Base-by-base conservation (phyloP, 2,797 vertebrate species). In the Graptemys geographica region DNA sequence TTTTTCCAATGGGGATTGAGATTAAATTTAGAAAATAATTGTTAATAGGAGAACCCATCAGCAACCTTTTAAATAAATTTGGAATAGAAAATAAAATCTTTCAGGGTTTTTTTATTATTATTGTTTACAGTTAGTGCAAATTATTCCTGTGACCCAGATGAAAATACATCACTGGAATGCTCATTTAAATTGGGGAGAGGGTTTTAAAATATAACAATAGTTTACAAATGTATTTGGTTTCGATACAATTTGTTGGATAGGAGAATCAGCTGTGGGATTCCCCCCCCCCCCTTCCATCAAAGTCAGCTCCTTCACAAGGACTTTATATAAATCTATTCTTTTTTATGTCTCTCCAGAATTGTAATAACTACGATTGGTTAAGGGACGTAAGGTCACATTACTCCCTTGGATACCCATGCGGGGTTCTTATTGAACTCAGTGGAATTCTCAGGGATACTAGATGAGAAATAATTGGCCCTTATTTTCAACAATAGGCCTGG, bases 11-110 rank as follows among this genome's bases (percentile, higher is more conserved):
- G 2, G 33, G 2, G 4, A 91, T 94, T 90, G 83, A 41, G 93
- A 92, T 56, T 49, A 52, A 87, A 94, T 72, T 72, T 72, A 41
- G 69, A 72, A 72, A 41, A 72, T 72, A 72, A 72, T n/a, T 41
- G 33, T n/a, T 72, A 72, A 72, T 72, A 41, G n/a, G 37, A 72
- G 11, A 72, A 41, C 78, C 1, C 93, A 83, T 93, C 88, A 90
- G 56, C 83, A 85, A 25, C 53, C 83, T 83, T 87, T 95, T 89
- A 37, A 65, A 84, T 13, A 27, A 83, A 21, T 27, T 84, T 94
- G 59, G 44, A 93, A 92, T 76, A 88, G 83, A 95, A 91, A 85
- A 93, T 80, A 94, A 88, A 92, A 83, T n/a, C 65, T 93, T 72
- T 47, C 56, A 89, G 90, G 90, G 18, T 18, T 8, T 87, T 76